Evolutionary conservation across 2,888 invertebrate genomes (phyloP).

Genomic region (Diaperis boleti): DNA sequence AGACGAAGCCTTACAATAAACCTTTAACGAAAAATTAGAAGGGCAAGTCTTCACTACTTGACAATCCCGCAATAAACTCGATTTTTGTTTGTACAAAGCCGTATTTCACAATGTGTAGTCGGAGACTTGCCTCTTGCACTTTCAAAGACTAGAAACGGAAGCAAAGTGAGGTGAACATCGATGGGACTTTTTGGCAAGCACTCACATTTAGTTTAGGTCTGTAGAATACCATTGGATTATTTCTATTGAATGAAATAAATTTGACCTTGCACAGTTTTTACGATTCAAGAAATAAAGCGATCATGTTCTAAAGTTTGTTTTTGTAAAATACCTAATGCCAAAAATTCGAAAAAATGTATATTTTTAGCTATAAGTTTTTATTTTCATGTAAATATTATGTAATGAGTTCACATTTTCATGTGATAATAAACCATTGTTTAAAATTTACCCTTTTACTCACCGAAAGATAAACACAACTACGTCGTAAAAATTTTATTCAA

Average conservation of each 20-base stretch:
- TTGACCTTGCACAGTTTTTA: conserved; percentile 50
- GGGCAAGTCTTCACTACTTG: conserved; percentile 29
- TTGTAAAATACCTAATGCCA: conserved; percentile 45
- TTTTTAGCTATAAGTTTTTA: conserved; percentile 48
- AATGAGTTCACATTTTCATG: conserved; percentile 56
- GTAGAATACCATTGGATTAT: conserved; percentile 37
- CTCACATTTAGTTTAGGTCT: conserved; percentile 35
- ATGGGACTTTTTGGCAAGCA: conserved; percentile 37
- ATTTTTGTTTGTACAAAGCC: conserved; percentile 25
- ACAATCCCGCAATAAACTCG: conserved; percentile 28
- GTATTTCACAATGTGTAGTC: conserved; percentile 10
- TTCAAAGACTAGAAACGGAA: conserved; percentile 23
- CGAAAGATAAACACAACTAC: neutral
- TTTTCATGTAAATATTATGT: conserved; percentile 52
- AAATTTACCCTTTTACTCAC: conserved; percentile 23
- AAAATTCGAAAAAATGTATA: conserved; percentile 50
- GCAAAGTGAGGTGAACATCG: conserved; percentile 40
- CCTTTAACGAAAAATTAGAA: conserved; percentile 28
- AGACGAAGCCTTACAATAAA: conserved; percentile 44
- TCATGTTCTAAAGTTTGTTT: conserved; percentile 53
- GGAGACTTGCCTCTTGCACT: conserved; percentile 22
- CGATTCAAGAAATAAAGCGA: conserved; percentile 46
- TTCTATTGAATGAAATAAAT: conserved; percentile 28
- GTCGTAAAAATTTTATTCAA: conserved; percentile 1
- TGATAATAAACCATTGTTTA: conserved; percentile 55